Percentiles rank a stretch among this genome's conserved stretches.
Conservation (phyloP, 2,113 vertebrate species). For the Excalfactoria chinensis region DNA sequence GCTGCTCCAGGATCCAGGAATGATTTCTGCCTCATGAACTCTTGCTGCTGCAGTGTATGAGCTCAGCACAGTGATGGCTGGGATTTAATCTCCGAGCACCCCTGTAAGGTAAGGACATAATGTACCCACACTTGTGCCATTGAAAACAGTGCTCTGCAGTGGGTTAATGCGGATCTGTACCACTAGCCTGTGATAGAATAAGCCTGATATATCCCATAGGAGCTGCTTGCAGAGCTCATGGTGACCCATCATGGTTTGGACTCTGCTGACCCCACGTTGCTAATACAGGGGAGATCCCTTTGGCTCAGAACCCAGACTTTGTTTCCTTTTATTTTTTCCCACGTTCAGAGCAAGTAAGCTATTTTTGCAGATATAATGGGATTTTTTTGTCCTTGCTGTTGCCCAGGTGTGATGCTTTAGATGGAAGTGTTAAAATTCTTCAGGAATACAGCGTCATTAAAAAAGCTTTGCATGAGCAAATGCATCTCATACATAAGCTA, state of each 20-base stretch:
- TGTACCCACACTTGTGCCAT: neutral
- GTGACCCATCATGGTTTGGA: neutral
- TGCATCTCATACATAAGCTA: neutral
- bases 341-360: neutral
- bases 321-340: neutral
- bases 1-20: neutral
- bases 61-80: neutral
- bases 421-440: neutral
- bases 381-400: neutral
- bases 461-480: neutral
- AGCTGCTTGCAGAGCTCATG: neutral
- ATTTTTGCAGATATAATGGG: neutral
- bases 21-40: neutral
- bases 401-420: neutral
- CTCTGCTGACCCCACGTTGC: neutral
- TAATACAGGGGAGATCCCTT: neutral
- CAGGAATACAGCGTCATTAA: neutral
- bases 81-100: neutral
- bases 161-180: no score
- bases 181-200: neutral
- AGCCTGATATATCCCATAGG: accelerated
- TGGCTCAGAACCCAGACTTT: neutral
- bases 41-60: accelerated
- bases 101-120: neutral
- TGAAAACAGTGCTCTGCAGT: neutral